phyloP scores from a whole-genome alignment of 2,113 vertebrate genomes.

The Gallinago jamesoni region DNA sequence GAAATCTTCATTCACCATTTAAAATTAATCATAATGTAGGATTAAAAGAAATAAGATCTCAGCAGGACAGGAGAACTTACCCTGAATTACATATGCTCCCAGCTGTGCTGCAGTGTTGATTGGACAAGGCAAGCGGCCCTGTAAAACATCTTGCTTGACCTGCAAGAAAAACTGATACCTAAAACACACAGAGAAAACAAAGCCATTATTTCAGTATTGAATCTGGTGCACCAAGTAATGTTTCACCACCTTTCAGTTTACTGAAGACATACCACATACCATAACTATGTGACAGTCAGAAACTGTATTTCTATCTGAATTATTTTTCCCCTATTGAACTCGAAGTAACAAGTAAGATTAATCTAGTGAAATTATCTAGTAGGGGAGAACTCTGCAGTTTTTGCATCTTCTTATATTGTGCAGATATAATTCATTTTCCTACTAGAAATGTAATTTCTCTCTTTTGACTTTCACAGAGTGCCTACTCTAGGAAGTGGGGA shows the following conservation, averaged over 20 bases:
- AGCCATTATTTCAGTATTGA: neutral
- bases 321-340: neutral
- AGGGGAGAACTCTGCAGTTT: neutral
- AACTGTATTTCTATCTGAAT: neutral
- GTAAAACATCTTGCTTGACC: constrained; percentile 88
- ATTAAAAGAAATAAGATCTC: neutral
- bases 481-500: neutral
- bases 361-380: neutral
- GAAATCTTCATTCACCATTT: neutral
- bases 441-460: neutral
- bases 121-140: constrained; percentile 85
- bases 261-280: neutral
- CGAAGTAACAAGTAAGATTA: neutral
- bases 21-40: neutral
- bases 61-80: constrained; percentile 67
- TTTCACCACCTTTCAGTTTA: neutral
- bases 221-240: neutral
- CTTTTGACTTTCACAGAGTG: neutral
- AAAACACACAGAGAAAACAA: constrained; percentile 55
- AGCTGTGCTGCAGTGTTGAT: constrained; percentile 76
- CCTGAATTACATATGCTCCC: constrained; percentile 84
- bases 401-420: neutral
- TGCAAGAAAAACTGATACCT: constrained; percentile 93
- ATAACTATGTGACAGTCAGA: neutral
- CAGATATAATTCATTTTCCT: neutral